Evolutionary conservation across 1,140 invertebrate genomes (phyloP).

Genomic region (Trypoxylus dichotomus): DNA sequence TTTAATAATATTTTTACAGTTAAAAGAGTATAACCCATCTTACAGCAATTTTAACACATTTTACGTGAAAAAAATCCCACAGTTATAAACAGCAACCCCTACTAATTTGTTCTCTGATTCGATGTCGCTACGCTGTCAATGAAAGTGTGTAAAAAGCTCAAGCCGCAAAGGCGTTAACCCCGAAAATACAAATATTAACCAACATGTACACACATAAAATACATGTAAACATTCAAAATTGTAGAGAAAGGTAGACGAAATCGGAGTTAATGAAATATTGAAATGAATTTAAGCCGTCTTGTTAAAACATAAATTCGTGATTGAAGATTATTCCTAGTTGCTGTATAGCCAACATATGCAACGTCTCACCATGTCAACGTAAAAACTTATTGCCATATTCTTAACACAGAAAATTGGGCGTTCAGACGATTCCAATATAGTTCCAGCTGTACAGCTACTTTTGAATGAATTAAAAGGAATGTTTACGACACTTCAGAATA

Average conservation of each 20-base stretch:
- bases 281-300: background rate
- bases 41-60: background rate
- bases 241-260: background rate
- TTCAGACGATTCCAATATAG: background rate
- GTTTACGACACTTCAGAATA: too few species aligned
- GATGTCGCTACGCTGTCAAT: background rate
- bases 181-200: background rate
- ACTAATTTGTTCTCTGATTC: background rate
- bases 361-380: background rate
- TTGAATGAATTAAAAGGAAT: too few species aligned
- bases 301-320: constrained; percentile 22
- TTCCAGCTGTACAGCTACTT: background rate
- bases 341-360: background rate
- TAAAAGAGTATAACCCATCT: background rate
- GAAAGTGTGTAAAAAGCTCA: constrained; percentile 1
- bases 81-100: background rate
- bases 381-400: constrained; percentile 1
- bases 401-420: background rate
- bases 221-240: background rate
- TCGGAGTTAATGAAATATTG: constrained; percentile 1
- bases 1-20: too few species aligned
- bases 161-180: background rate
- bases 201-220: background rate
- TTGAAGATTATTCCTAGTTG: constrained; percentile 3
- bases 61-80: background rate